Base-by-base conservation (phyloP, 2,888 invertebrate genomes). In the Eumacrocentrus americanus region DNA sequence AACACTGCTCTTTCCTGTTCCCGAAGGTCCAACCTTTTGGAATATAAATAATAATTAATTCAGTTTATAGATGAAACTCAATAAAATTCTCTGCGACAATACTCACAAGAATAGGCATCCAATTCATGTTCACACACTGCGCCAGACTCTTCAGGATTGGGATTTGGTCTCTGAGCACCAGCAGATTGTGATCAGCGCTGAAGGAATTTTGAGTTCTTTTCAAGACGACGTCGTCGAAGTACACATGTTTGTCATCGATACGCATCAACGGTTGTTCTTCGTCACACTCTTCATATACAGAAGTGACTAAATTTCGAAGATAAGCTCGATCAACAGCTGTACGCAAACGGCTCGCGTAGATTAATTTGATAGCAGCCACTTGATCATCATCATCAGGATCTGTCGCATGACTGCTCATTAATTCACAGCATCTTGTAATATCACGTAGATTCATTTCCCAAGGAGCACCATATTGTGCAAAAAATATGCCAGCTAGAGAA, bases 371-470 rank as follows among this genome's bases (percentile, higher is more conserved):
- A 68, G 87, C 87, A 69, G 61, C 86, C 89, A 60, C n/a, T 3
- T 12, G 20, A 6, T 61, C 34, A 2, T 50, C 14, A 7, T 38
- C 16, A 6, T 14, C n/a, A 3, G 38, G 40, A 18, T 57, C 25
- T 3, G 22, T 16, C 3, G 61, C 46, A n/a, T n/a, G n/a, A 56
- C 81, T 81, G 25, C 87, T 80, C 0, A 90, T 83, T 0, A 90
- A 86, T 71, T 95, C 90, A 76, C 94, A 94, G 97, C 97, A 98
- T 68, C 98, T 87, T 60, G 91, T 88, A 67, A 99, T 85, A 78
- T 99, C 99, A 71, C 99, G 86, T 47, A 99, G 83, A 83, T 99
- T 99, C 83, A 98, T 94, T 81, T 99, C 98, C 91, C 94, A 98
- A 0, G 98, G 98, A 0, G 92, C 89, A 0, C 98, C 97, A 73